Base-by-base conservation (phyloP, 2,888 invertebrate genomes). In the Lobophora halterata region DNA sequence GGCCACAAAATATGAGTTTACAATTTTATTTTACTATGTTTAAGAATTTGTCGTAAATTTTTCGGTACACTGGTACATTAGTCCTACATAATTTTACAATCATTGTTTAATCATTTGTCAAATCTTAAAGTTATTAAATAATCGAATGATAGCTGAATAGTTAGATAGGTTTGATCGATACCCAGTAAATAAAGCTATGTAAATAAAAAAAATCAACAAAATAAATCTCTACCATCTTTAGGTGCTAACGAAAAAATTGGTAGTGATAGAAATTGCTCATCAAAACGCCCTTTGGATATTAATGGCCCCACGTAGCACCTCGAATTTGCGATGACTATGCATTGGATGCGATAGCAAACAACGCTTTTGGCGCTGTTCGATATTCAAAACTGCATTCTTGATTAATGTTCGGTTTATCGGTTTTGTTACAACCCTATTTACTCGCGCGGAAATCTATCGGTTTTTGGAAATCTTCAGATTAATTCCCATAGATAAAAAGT, bases 351-450 rank as follows among this genome's bases (percentile, higher is more conserved):
- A 79, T 80, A 72, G 58, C 68, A 71, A 40, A 55, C 58, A 62
- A 61, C 71, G 79, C 70, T 73, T 75, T 79, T 65, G 71, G 72
- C 71, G 40, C 30, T 38, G 67, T 74, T 71, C 79, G 76, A 74
- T 76, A 73, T 79, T 78, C 80, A 79, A 80, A 82, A 78, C 74
- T 72, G 71, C 71, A 64, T 70, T 63, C 66, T 74, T 82, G 81
- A 81, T 80, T 80, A 77, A 80, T 79, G 82, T 71, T 64, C 65
- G 40, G 64, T 77, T 77, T 51, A 50, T 46, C 48, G 45, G 48
- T 46, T 49, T 50, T 39, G 41, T 47, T 49, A 38, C 49, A 42
- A 38, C 43, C 33, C 48, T 49, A 41, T 43, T 45, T 49, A 31
- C 46, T 40, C 17, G 35, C 37, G 19, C 4, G 21, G 28, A 34